Evolutionary conservation across 92 coral and sea anemone genomes (phyloP), one percentile per base, ranked within the genome.

Genomic region (Palythoa caribaeorum): DNA sequence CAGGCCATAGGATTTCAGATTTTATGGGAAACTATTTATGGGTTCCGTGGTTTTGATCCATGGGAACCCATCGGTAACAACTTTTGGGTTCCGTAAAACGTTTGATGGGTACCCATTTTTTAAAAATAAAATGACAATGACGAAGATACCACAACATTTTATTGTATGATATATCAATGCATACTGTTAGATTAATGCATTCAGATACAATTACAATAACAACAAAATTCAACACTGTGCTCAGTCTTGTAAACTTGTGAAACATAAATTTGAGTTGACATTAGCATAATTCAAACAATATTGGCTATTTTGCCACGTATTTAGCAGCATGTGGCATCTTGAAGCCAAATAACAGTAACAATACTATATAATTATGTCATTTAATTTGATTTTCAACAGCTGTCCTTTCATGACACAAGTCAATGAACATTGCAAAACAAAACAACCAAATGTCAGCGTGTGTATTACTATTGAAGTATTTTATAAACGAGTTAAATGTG

Each of bases 271-370:
- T 37, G 76, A 37, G 76, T 71, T 71, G 76, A 71, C 50, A 71
- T 37, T 71, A 71, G 76, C 76, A 71, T 71, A 71, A 71, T 71
- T 71, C 76, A 71, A 71, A 71, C 76, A 57, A 57, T 57, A 57
- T 57, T 57, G 65, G 65, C 65, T 57, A 57, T 57, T 57, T 57
- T 57, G 65, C 86, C 86, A 81, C 48, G 86, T 81, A 81, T 81
- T 55, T 81, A 81, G 86, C 86, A 81, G 86, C 86, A 81, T 81
- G 86, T 81, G 86, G 86, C 73, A 81, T 81, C 86, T 81, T 62
- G 78, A 62, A 62, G 86, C 86, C 86, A 81, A 81, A 81, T 81
- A 81, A 81, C 86, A 81, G 77, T 81, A 81, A 81, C 86, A 81
- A 77, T 36, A 71, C 48, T 71, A 37, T 37, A 71, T 37, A 71